Evolutionary conservation across 1,140 invertebrate species (phyloP).

Genomic region (Trichonephila clavata): DNA sequence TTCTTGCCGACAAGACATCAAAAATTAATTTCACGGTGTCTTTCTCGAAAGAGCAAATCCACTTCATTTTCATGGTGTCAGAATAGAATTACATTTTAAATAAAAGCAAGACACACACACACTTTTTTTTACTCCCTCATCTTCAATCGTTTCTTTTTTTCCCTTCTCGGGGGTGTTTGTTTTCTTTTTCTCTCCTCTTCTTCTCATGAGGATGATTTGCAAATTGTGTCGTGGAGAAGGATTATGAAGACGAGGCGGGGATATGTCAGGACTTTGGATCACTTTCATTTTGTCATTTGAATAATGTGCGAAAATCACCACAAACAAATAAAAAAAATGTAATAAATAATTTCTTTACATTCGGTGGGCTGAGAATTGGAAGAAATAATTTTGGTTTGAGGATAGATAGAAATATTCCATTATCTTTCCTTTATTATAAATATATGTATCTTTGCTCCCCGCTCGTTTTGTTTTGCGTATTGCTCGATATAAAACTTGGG

Average conservation of each 20-base stretch:
- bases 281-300: slow-evolving; percentile 34
- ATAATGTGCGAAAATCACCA: slow-evolving; percentile 34
- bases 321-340: background rate
- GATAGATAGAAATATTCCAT: background rate
- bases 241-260: background rate
- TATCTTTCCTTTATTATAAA: no score
- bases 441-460: no score
- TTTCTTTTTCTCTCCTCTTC: background rate
- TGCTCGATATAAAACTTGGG: no score
- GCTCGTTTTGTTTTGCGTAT: no score
- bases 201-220: slow-evolving; percentile 9
- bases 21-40: slow-evolving; percentile 51
- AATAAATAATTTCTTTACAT: background rate
- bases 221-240: slow-evolving; percentile 4
- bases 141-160: background rate
- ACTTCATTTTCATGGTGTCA: slow-evolving; percentile 13
- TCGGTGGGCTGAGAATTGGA: background rate
- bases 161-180: background rate
- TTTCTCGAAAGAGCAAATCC: background rate
- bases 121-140: background rate
- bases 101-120: background rate
- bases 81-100: slow-evolving; percentile 21
- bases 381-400: background rate
- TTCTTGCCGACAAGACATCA: background rate
- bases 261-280: background rate